phyloP scores from a whole-genome alignment of 2,888 invertebrate species.

The Ochlodes sylvanus region DNA sequence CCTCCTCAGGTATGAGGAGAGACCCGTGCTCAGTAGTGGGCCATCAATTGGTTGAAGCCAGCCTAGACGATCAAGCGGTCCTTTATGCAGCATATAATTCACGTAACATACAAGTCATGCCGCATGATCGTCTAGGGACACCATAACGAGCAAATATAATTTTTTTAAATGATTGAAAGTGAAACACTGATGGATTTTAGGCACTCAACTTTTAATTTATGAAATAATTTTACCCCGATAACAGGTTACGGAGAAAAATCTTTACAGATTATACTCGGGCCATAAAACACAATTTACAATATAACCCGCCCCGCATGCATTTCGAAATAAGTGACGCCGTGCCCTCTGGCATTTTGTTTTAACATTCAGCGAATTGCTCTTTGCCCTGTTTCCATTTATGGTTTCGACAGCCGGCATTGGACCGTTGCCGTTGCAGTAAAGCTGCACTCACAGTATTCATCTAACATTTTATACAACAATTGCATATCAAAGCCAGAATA shows the following conservation, averaged over 20 bases:
- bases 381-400: slow-evolving; percentile 13
- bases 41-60: no score
- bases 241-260: neutral
- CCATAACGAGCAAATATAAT: no score
- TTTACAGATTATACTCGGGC: neutral
- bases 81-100: no score
- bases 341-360: slow-evolving; percentile 24
- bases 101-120: no score
- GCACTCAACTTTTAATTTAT: no score
- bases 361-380: slow-evolving; percentile 12
- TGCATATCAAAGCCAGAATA: neutral
- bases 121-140: no score
- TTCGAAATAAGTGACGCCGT: neutral
- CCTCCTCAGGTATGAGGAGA: no score
- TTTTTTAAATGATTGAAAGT: no score
- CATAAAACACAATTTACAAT: no score
- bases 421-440: neutral
- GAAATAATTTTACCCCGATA: neutral
- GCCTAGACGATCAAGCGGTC: no score
- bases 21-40: no score
- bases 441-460: neutral
- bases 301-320: neutral
- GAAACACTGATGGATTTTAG: no score
- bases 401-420: slow-evolving; percentile 6
- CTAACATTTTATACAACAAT: neutral